A percentile compares a stretch with the other conserved stretches of the same genome.
Evolutionary conservation across 2,797 vertebrate species (phyloP).

Genomic region (Enteromius anoplus): DNA sequence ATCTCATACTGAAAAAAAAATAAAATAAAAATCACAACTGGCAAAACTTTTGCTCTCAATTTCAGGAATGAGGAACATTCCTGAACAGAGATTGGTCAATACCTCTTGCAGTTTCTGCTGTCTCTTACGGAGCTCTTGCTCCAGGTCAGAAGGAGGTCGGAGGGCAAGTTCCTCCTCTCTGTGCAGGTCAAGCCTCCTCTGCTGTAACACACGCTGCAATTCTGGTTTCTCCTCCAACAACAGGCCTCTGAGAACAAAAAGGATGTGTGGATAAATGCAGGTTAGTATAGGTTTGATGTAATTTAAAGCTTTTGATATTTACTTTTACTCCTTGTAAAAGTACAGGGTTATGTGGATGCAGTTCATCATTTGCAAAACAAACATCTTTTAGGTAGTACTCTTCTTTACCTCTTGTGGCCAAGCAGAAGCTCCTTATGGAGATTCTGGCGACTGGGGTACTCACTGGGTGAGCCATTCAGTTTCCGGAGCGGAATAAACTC

Average conservation of each 20-base stretch:
- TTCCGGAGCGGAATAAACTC: conserved; percentile 69
- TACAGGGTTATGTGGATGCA: not conserved
- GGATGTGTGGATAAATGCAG: not conserved
- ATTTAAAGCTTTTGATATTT: not conserved
- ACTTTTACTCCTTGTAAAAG: not conserved
- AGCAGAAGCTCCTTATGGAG: conserved; percentile 82
- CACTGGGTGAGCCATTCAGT: conserved; percentile 71
- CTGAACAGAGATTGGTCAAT: not conserved
- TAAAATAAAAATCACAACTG: too few relatives aligned
- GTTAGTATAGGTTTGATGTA: not conserved
- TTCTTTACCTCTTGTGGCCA: conserved; percentile 76
- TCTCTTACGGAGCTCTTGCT: conserved; percentile 80
- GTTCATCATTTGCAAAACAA: not conserved
- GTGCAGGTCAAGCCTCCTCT: conserved; percentile 74
- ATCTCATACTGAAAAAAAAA: conserved; percentile 72
- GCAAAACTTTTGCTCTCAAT: not conserved
- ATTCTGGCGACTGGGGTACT: conserved; percentile 71
- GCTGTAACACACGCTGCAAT: conserved; percentile 78
- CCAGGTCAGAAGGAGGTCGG: conserved; percentile 74
- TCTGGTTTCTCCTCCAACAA: conserved; percentile 78
- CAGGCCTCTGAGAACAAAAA: conserved; percentile 71
- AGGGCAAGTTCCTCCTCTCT: conserved; percentile 74
- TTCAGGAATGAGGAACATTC: not conserved
- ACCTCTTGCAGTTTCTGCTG: conserved; percentile 80
- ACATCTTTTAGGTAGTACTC: not conserved